These are phyloP conservation scores for Leptopilina syphax DNA, from an alignment of 2,888 invertebrate species.

Conservation along the genomic window DNA sequence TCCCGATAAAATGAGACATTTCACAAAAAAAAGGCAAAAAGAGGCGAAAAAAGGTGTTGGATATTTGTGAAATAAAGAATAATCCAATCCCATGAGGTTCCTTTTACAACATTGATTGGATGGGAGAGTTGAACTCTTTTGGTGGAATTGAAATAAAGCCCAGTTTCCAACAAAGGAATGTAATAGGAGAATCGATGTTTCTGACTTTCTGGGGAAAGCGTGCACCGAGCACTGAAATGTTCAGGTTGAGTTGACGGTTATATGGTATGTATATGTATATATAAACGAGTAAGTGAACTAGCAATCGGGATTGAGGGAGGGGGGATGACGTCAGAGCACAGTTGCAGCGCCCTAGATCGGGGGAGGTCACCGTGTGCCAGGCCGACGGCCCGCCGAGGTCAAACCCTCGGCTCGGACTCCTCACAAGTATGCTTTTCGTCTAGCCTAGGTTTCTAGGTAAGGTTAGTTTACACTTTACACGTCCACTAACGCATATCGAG, in stretches of 20 bases:
- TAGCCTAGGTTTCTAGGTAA: conserved; percentile 70
- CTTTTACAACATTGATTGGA: conserved; percentile 2
- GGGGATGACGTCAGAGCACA: conserved; percentile 74
- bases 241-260: conserved; percentile 66
- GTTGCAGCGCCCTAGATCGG: conserved; percentile 77
- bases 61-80: background rate
- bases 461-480: conserved; percentile 60
- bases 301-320: conserved; percentile 57
- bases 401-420: conserved; percentile 73
- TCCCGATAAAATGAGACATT: background rate
- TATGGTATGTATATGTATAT: background rate
- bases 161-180: conserved; percentile 35
- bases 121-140: background rate
- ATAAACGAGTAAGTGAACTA: conserved; percentile 49
- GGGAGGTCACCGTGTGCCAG: conserved; percentile 76
- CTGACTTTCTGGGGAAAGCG: conserved; percentile 59
- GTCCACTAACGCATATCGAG: conserved; percentile 51
- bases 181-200: conserved; percentile 48
- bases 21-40: no score
- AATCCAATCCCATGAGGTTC: conserved; percentile 2
- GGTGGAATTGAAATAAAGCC: conserved; percentile 6
- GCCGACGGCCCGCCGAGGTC: conserved; percentile 77
- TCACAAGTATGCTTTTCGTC: conserved; percentile 60
- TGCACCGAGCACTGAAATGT: conserved; percentile 63
- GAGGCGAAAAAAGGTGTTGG: no score